Conservation (phyloP, 2,888 invertebrate genomes). For the Corythucha ciliata region DNA sequence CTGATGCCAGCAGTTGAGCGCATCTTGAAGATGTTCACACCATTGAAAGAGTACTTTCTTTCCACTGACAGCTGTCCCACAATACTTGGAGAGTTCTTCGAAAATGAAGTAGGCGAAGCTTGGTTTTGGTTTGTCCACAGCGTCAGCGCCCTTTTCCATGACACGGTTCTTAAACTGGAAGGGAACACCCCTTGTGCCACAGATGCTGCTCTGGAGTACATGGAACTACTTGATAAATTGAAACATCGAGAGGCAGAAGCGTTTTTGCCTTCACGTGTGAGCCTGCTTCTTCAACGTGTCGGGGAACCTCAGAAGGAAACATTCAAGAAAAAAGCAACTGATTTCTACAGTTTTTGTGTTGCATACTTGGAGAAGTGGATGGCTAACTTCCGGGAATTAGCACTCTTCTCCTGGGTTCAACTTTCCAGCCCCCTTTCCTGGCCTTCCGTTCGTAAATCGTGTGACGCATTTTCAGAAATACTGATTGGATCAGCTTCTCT, state of each 20-base stretch:
- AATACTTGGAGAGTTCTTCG: constrained; percentile 35
- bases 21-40: constrained; percentile 35
- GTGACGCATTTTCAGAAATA: constrained; percentile 9
- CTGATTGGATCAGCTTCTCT: constrained; percentile 4
- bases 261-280: too few species aligned
- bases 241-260: too few species aligned
- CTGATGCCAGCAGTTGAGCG: constrained; percentile 37
- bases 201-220: too few species aligned
- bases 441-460: not conserved
- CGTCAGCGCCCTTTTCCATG: constrained; percentile 17
- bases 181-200: too few species aligned
- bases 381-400: not conserved
- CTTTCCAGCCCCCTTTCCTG: not conserved
- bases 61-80: constrained; percentile 35
- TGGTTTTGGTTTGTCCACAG: constrained; percentile 24
- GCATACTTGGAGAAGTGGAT: not conserved
- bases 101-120: constrained; percentile 21
- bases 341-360: constrained; percentile 5
- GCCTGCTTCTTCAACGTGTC: too few species aligned
- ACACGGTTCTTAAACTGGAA: constrained; percentile 19
- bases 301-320: too few species aligned
- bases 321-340: too few species aligned
- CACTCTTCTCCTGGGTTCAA: constrained; percentile 2
- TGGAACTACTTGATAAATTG: too few species aligned
- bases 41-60: constrained; percentile 36